These are phyloP conservation scores for Anguilla obscura DNA, from an alignment of 2,797 vertebrate species.

Conservation along the genomic window DNA sequence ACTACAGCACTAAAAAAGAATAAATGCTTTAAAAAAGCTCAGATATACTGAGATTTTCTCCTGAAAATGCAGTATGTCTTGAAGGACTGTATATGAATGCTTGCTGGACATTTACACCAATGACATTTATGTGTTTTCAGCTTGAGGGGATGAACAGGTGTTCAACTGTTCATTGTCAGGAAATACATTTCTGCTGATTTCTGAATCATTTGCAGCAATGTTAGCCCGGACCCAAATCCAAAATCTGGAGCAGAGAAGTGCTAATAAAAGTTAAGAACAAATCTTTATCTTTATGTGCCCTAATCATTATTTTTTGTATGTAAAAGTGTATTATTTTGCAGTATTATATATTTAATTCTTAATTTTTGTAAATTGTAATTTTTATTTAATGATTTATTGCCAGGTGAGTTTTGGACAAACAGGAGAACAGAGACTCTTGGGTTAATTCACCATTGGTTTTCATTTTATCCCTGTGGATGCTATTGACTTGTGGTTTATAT, in stretches of 20 bases:
- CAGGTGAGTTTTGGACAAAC: background rate
- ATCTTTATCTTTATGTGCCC: background rate
- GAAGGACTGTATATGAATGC: background rate
- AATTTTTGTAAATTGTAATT: background rate
- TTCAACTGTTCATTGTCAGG: background rate
- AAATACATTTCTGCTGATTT: background rate
- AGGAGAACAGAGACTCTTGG: background rate
- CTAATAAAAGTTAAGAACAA: background rate
- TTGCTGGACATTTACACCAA: background rate
- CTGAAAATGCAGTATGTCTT: background rate
- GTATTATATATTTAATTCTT: background rate
- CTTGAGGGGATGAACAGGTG: background rate
- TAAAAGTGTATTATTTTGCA: background rate
- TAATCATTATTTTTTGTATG: background rate
- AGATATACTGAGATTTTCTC: background rate
- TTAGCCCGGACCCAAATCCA: background rate
- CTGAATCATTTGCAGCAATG: background rate
- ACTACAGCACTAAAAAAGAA: background rate
- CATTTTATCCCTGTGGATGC: background rate
- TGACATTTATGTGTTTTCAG: background rate
- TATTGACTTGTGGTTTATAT: slow-evolving; percentile 19
- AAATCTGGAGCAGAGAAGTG: background rate
- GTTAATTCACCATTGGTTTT: background rate
- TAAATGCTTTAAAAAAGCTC: background rate
- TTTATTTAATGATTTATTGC: background rate